These are phyloP conservation scores for Drosophila incognita DNA, from an alignment of 2,888 invertebrate species.

Conservation along the genomic window DNA sequence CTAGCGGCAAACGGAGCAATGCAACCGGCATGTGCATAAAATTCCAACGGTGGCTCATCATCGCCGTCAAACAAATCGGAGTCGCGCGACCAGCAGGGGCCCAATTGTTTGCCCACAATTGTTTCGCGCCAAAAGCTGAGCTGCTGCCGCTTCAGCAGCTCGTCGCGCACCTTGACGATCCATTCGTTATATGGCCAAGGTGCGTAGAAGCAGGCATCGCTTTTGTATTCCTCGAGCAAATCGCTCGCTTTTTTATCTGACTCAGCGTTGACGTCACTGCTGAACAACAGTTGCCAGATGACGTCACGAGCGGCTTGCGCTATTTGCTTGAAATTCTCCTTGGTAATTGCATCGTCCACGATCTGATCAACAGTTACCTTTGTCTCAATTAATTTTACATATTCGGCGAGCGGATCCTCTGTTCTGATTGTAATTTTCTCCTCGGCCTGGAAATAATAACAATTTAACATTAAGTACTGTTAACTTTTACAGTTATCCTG, in stretches of 20 bases:
- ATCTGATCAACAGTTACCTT: slow-evolving; percentile 65
- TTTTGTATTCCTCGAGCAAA: slow-evolving; percentile 79
- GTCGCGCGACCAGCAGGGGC: slow-evolving; percentile 76
- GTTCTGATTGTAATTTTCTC: slow-evolving; percentile 35
- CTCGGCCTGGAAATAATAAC: background rate
- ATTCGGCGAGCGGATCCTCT: slow-evolving; percentile 65
- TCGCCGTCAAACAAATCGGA: slow-evolving; percentile 77
- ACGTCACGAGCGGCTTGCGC: slow-evolving; percentile 60
- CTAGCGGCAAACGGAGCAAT: slow-evolving; percentile 68
- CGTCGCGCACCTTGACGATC: slow-evolving; percentile 73
- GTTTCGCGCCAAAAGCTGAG: slow-evolving; percentile 74
- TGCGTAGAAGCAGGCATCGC: slow-evolving; percentile 82
- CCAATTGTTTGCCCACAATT: slow-evolving; percentile 69
- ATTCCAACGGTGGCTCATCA: slow-evolving; percentile 72
- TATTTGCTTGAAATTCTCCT: slow-evolving; percentile 66
- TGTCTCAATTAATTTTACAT: slow-evolving; percentile 62
- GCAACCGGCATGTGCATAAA: slow-evolving; percentile 74
- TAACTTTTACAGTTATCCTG: fast-evolving
- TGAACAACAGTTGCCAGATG: slow-evolving; percentile 80
- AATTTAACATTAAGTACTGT: background rate
- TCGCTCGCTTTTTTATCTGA: slow-evolving; percentile 70
- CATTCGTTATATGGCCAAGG: slow-evolving; percentile 81
- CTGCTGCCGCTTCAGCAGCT: slow-evolving; percentile 61
- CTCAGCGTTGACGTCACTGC: slow-evolving; percentile 27
- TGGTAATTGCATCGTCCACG: slow-evolving; percentile 56